Base-by-base conservation (phyloP, 1,140 invertebrate species). In the Patella vulgata region DNA sequence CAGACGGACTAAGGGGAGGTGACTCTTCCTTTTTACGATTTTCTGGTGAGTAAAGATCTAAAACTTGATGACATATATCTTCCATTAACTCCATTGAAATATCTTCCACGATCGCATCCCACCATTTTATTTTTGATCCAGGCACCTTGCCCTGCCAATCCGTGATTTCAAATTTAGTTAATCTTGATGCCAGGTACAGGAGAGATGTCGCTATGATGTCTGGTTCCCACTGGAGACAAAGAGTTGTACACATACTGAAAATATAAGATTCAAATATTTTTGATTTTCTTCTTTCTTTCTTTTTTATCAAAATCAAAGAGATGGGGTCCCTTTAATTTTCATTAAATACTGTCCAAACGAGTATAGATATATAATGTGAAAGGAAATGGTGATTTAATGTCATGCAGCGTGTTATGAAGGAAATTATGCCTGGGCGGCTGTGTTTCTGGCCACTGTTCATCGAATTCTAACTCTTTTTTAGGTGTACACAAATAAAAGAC, bases 181-280 rank as follows among this genome's bases (percentile, higher is more conserved):
- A 85, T 11, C 82, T 71, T 40, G 79, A 93, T 1, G 96, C 95
- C 44, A 99, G 86, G 83, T 98, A 97, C 89, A 98, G 96, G 1
- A 98, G 85, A 0, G 97, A 95, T n/a, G 98, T 95, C 0, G 96
- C 95, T 68, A 98, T 96, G 46, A 99, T 95, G 86, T 99, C 97
- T 12, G 97, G 96, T 82, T 99, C 97, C 96, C 97, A 99, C 85
- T 99, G 96, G 3, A 99, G 87, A 70, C 93, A 96, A 21, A 99
- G 86, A 5, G 96, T 98, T 14, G 97, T 99, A 79, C 95, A 98
- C 51, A 98, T 87, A 84, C 94, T 95, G 80, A 27, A 86, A 74
- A 54, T n/a, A 46, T 58, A 8, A 51, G 14, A n/a, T 33, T 25
- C n/a, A 51, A 4, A 48, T 19, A 59, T 27, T 21, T 21, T 54